These are phyloP conservation scores for Eulimnadia texana DNA, from an alignment of 1,140 invertebrate species.

Conservation along the genomic window DNA sequence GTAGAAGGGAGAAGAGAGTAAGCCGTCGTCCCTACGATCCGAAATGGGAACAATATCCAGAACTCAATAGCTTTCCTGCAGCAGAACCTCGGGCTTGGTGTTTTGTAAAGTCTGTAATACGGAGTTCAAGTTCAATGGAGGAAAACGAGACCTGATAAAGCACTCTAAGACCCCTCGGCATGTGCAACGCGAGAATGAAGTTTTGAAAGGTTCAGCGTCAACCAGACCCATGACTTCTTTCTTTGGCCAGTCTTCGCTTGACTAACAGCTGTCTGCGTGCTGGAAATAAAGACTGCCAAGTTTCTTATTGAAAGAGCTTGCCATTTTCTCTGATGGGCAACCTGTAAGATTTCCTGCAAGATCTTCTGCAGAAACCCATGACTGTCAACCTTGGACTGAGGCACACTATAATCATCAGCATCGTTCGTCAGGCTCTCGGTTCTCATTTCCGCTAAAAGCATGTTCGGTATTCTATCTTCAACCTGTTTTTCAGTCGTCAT, in stretches of 20 bases:
- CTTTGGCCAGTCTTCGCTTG: not conserved
- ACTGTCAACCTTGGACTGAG: too few species aligned
- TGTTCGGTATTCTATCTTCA: too few species aligned
- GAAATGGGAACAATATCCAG: too few species aligned
- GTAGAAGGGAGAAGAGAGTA: too few species aligned
- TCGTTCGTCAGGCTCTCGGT: too few species aligned
- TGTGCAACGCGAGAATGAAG: not conserved
- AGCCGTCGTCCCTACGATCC: too few species aligned
- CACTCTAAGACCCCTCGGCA: not conserved
- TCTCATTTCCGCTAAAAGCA: too few species aligned
- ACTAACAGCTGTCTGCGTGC: not conserved
- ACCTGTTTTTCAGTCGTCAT: too few species aligned
- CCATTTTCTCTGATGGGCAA: not conserved
- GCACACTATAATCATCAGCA: too few species aligned
- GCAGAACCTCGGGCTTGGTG: not conserved
- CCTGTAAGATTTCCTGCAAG: too few species aligned
- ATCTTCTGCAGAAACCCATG: too few species aligned
- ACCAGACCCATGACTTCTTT: not conserved
- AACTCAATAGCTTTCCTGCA: not conserved
- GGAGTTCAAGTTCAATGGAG: not conserved
- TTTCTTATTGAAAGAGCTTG: constrained; percentile 4
- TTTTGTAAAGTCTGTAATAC: not conserved
- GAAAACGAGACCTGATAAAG: not conserved
- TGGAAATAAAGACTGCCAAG: not conserved
- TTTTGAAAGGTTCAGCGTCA: not conserved